Base-by-base conservation (phyloP, 2,797 vertebrate genomes). In the Chloroceryle amazona region DNA sequence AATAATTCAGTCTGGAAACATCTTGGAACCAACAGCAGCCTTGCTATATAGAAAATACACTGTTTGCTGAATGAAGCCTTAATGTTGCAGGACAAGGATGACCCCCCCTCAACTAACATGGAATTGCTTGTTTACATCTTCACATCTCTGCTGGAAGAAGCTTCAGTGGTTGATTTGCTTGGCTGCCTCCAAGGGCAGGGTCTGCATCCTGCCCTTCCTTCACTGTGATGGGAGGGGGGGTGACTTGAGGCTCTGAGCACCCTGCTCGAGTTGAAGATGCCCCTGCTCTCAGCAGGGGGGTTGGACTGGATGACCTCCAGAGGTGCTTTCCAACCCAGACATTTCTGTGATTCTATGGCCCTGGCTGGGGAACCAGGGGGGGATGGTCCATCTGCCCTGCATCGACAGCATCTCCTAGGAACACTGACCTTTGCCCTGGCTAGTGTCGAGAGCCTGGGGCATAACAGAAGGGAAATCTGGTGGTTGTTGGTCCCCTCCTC, bases 281-380 rank as follows among this genome's bases (percentile, higher is more conserved):
- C 41, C 41, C 41, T 41, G 14, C 41, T 41, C 41, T 41, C 41
- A 41, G 41, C 41, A 41, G 41, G 14, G 39, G 41, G 41, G 41
- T 15, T 41, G 41, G 41, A 41, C 41, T 6, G 14, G 41, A 41
- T 41, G 41, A 41, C 41, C 41, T 41, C 41, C 13, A 41, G 14
- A 41, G 41, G 14, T 41, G 14, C 41, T 6, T 41, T 41, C 41
- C 41, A 41, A 15, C 41, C 41, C 41, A 15, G 41, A 41, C 41
- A 3, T 15, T 41, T 41, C 41, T 41, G 13, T 41, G 41, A 41
- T 6, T 41, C 41, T 41, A 15, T 41, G 41, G 15, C 41, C 14
- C 65, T 35, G 49, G 31, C 10, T 18, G 44, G 5, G 67, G 55
- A 68, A 1, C 19, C 1, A 5, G n/a, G 29, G 0, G 6, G 33